These are phyloP conservation scores for Astreopora myriophthalma DNA, from an alignment of 64 coral and sea anemone species.

Conservation along the genomic window DNA sequence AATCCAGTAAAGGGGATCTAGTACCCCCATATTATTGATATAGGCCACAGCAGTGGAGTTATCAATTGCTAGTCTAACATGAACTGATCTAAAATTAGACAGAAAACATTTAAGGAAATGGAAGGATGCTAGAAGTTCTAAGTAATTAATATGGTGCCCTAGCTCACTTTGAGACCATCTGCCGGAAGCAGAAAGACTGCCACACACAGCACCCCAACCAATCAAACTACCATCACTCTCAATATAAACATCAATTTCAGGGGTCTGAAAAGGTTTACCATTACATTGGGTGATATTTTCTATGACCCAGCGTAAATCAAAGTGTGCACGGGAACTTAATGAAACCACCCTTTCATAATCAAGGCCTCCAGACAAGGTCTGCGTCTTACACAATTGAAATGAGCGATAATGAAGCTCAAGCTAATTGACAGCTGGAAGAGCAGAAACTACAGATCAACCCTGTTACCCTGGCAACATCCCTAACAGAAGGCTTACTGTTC, in stretches of 20 bases:
- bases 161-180: no score
- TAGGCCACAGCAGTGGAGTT: no score
- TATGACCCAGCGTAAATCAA: constrained; percentile 48
- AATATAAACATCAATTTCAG: background rate
- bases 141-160: no score
- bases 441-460: constrained; percentile 72
- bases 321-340: background rate
- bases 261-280: no score
- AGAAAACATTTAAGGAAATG: no score
- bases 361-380: background rate
- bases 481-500: background rate
- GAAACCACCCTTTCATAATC: constrained; percentile 9
- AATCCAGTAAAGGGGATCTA: no score
- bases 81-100: no score
- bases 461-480: constrained; percentile 53
- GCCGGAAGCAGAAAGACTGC: no score
- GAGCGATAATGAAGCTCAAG: background rate
- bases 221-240: background rate
- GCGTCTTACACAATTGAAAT: background rate
- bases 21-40: no score
- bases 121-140: no score
- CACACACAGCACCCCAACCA: background rate
- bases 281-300: constrained; percentile 30
- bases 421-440: constrained; percentile 62
- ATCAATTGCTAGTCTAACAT: no score